Percentiles rank a stretch among this genome's conserved stretches.
Conservation (phyloP, 2,888 invertebrate species). For the Limnephilus marmoratus region DNA sequence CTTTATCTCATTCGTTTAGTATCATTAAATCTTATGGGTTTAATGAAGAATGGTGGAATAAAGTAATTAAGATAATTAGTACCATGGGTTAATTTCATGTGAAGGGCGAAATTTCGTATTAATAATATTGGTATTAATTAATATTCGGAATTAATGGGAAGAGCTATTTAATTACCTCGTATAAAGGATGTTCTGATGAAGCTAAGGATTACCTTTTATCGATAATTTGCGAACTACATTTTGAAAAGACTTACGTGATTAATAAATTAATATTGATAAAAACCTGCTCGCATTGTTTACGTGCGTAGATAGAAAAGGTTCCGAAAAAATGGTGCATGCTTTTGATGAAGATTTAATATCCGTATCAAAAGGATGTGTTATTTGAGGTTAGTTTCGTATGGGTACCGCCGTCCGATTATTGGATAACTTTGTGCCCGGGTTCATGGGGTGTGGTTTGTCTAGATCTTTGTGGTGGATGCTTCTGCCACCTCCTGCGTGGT, state of each 20-base stretch:
- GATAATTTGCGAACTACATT: background rate
- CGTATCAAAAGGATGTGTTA: too few relatives aligned
- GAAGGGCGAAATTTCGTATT: background rate
- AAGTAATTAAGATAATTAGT: background rate
- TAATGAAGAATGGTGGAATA: conserved; percentile 2
- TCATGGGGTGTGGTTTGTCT: too few relatives aligned
- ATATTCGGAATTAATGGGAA: background rate
- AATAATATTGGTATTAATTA: background rate
- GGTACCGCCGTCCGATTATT: too few relatives aligned
- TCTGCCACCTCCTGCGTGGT: too few relatives aligned
- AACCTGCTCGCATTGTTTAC: too few relatives aligned
- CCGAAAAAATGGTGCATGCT: too few relatives aligned
- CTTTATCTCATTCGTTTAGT: background rate
- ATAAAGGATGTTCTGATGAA: background rate
- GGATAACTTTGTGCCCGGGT: too few relatives aligned
- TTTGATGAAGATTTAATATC: too few relatives aligned
- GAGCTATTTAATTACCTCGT: background rate
- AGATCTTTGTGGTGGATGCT: too few relatives aligned
- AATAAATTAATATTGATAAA: too few relatives aligned
- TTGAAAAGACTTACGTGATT: background rate
- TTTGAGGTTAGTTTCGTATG: too few relatives aligned
- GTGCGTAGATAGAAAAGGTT: too few relatives aligned
- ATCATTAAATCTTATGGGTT: background rate
- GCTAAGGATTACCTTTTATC: background rate
- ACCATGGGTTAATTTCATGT: background rate